phyloP scores from a whole-genome alignment of 2,888 invertebrate species.

The Schrankia costaestrigalis region DNA sequence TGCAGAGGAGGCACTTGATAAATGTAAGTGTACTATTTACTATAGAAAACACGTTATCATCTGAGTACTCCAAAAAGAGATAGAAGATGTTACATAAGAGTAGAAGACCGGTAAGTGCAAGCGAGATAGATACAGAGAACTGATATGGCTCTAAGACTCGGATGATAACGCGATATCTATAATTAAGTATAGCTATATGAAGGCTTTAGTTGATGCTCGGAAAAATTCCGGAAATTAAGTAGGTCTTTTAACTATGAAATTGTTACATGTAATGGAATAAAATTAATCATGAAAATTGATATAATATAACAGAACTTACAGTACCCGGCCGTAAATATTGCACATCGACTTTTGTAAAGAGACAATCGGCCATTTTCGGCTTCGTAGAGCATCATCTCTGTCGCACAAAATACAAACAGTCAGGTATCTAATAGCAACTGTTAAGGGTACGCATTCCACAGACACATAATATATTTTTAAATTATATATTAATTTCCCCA shows the following conservation, averaged over 20 bases:
- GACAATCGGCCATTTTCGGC: too few species aligned
- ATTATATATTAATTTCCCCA: constrained; percentile 36
- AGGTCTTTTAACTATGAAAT: not conserved
- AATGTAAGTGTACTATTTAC: constrained; percentile 39
- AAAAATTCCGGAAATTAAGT: not conserved
- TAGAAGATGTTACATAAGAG: not conserved
- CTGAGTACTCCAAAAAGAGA: not conserved
- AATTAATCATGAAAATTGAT: too few species aligned
- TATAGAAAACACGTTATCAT: not conserved
- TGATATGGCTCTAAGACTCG: too few species aligned
- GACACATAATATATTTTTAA: not conserved
- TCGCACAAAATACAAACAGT: not conserved
- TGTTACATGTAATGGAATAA: not conserved
- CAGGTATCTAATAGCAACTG: not conserved
- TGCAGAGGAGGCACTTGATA: constrained; percentile 82
- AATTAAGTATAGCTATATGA: not conserved
- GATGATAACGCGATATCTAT: too few species aligned
- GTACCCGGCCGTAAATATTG: too few species aligned
- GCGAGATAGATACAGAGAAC: too few species aligned
- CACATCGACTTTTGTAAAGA: too few species aligned
- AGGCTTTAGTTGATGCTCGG: not conserved
- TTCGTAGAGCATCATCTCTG: too few species aligned
- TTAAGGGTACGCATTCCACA: not conserved
- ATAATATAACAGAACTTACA: too few species aligned
- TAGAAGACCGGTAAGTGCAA: not conserved